A percentile compares a stretch with the other conserved stretches of the same genome.
Evolutionary conservation across 1,140 invertebrate species (phyloP).

Genomic region (Aphaenogaster rudis): DNA sequence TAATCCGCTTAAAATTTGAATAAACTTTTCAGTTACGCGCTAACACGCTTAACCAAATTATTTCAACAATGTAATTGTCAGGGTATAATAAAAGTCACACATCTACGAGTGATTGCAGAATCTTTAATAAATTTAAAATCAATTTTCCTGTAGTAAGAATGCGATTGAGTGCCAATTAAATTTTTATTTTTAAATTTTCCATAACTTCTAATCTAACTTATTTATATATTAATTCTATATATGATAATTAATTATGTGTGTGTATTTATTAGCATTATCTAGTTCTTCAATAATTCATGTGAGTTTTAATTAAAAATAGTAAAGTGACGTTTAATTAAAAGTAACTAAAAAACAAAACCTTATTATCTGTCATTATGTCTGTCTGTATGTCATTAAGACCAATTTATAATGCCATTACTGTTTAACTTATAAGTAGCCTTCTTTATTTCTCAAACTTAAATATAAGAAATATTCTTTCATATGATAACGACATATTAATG

Average conservation of each 20-base stretch:
- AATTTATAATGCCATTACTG: not conserved
- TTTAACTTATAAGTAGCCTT: not conserved
- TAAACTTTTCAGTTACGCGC: not conserved
- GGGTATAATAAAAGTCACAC: not conserved
- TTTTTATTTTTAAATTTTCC: not conserved
- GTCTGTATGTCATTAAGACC: not conserved
- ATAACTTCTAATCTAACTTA: not conserved
- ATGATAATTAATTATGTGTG: not conserved
- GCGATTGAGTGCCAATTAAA: not conserved
- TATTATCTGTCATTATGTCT: not conserved
- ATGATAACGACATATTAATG: not conserved
- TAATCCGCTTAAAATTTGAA: not conserved
- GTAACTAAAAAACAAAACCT: not conserved
- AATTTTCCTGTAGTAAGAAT: not conserved
- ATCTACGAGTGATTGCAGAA: not conserved
- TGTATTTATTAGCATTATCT: not conserved
- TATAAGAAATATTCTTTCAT: not conserved
- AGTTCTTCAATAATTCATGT: not conserved
- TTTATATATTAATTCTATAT: not conserved
- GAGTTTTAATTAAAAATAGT: not conserved
- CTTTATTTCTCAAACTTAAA: not conserved
- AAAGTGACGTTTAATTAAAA: slow-evolving; percentile 2
- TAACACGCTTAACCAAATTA: not conserved
- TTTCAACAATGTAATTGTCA: not conserved
- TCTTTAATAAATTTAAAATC: not conserved